These are phyloP conservation scores for Aphidoletes aphidimyza DNA, from an alignment of 2,888 invertebrate species.

Conservation along the genomic window DNA sequence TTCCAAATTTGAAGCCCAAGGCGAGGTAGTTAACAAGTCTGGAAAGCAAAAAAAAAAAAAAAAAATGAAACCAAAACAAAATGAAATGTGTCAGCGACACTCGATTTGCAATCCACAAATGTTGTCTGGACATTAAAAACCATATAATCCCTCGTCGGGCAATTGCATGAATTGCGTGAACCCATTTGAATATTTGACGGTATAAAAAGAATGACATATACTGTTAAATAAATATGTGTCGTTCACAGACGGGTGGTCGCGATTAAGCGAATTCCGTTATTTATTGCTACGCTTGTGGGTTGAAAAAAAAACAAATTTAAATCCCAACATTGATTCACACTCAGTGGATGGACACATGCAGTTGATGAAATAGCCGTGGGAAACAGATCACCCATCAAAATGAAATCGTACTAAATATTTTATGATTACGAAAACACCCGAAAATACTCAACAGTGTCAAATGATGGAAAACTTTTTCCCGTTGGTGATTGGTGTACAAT, in stretches of 20 bases:
- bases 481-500: not conserved
- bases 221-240: slow-evolving; percentile 31
- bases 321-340: not conserved
- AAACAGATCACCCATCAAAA: not conserved
- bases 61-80: not conserved
- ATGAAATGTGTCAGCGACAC: not conserved
- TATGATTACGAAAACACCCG: not conserved
- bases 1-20: not conserved
- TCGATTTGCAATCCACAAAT: not conserved
- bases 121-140: not conserved
- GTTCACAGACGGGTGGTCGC: slow-evolving; percentile 19
- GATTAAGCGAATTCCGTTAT: not conserved
- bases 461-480: not conserved
- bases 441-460: not conserved
- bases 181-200: not conserved
- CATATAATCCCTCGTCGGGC: not conserved
- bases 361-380: slow-evolving; percentile 31
- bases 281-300: not conserved
- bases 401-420: slow-evolving; percentile 26
- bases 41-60: not conserved
- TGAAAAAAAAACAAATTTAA: not conserved
- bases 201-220: not conserved
- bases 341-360: not conserved
- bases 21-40: not conserved
- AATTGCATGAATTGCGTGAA: not conserved